phyloP scores from a whole-genome alignment of 2,797 vertebrate species.

The Xiphophorus birchmanni region DNA sequence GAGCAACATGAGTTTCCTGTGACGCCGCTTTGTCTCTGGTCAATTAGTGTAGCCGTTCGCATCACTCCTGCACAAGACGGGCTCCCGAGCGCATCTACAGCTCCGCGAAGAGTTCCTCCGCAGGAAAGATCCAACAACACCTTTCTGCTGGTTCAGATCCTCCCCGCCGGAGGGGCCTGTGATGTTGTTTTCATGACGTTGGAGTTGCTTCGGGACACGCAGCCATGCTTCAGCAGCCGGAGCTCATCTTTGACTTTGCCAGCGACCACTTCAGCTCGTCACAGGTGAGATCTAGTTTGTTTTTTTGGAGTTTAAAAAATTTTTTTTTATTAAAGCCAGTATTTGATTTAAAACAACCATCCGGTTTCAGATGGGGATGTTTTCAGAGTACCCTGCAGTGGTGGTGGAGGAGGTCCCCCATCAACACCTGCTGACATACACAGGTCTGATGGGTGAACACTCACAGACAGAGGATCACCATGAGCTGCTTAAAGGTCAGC shows the following conservation, averaged over 20 bases:
- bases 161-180: slow-evolving; percentile 12
- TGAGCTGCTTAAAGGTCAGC: slow-evolving; percentile 89
- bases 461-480: slow-evolving; percentile 81
- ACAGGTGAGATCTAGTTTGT: slow-evolving; percentile 79
- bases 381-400: slow-evolving; percentile 90
- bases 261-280: slow-evolving; percentile 90
- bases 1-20: slow-evolving; percentile 74
- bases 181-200: slow-evolving; percentile 53
- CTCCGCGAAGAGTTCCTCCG: slow-evolving; percentile 13
- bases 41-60: slow-evolving; percentile 48
- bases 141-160: slow-evolving; percentile 4
- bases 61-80: slow-evolving; percentile 44
- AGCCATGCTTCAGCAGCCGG: slow-evolving; percentile 91
- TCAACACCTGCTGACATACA: slow-evolving; percentile 88
- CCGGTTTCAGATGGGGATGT: slow-evolving; percentile 79
- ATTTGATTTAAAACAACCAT: not conserved
- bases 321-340: not conserved
- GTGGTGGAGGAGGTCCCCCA: slow-evolving; percentile 94
- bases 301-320: not conserved
- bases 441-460: slow-evolving; percentile 87
- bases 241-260: slow-evolving; percentile 93
- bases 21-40: slow-evolving; percentile 69
- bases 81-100: slow-evolving; percentile 7
- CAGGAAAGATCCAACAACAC: slow-evolving; percentile 15
- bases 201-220: slow-evolving; percentile 78